Evolutionary conservation across 2,797 vertebrate genomes (phyloP).

Genomic region (Phoebastria nigripes): DNA sequence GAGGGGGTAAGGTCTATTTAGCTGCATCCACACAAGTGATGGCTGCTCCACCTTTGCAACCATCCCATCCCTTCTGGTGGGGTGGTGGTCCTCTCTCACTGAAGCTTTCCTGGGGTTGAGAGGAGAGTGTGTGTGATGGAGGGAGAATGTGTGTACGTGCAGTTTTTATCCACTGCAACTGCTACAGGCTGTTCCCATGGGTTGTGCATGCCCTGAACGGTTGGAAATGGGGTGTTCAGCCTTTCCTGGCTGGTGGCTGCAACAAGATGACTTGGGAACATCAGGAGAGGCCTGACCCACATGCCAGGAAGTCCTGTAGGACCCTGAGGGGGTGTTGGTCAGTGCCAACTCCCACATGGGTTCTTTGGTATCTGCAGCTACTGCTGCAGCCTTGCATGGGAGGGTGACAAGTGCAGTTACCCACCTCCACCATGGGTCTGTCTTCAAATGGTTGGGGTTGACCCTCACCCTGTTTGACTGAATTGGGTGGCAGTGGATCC

Average conservation of each 20-base stretch:
- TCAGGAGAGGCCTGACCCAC: not conserved
- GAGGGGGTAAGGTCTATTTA: rapidly evolving
- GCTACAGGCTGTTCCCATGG: not conserved
- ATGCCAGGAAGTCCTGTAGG: not conserved
- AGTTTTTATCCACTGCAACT: not conserved
- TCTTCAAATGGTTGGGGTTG: rapidly evolving
- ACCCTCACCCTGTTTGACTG: not conserved
- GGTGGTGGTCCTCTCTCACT: not conserved
- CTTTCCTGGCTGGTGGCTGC: not conserved
- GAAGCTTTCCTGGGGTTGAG: not conserved
- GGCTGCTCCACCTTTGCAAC: not conserved
- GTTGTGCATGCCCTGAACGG: not conserved
- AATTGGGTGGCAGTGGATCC: not conserved
- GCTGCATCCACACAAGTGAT: not conserved
- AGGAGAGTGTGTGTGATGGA: not conserved
- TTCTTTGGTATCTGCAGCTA: not conserved
- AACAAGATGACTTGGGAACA: not conserved
- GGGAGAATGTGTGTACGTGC: not conserved
- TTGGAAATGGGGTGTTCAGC: not conserved
- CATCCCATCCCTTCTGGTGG: not conserved
- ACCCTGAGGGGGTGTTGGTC: not conserved
- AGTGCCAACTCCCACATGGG: not conserved
- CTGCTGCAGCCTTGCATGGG: not conserved
- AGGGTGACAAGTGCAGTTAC: not conserved
- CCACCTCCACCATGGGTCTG: not conserved